Conservation (phyloP, 1,140 invertebrate genomes). For the Tribolium castaneum region DNA sequence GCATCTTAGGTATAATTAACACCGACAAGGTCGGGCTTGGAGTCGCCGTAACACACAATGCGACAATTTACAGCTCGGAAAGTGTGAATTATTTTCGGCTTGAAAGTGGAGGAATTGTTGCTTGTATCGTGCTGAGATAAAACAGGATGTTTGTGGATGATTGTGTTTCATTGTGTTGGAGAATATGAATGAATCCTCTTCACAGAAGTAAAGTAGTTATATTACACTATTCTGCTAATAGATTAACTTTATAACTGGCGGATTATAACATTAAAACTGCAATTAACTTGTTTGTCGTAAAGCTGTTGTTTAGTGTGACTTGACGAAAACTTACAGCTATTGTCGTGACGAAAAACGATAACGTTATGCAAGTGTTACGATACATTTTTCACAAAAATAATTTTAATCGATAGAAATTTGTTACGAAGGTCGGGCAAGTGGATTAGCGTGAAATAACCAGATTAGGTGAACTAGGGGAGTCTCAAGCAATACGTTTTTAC, state of each 20-base stretch:
- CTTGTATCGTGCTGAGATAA: not conserved
- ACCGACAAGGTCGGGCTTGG: not conserved
- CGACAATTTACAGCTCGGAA: not conserved
- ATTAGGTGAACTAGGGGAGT: not conserved
- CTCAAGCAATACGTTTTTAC: not conserved
- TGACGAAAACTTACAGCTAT: not conserved
- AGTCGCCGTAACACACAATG: not conserved
- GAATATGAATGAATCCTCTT: not conserved
- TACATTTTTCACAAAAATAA: not conserved
- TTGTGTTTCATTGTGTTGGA: not conserved
- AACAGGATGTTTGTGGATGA: slow-evolving; percentile 16
- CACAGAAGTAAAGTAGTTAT: not conserved
- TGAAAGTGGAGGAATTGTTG: not conserved
- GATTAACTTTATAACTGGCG: not conserved
- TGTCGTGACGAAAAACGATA: not conserved
- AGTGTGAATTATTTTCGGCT: not conserved
- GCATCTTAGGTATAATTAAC: not conserved
- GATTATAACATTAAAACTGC: not conserved
- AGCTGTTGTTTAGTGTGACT: not conserved
- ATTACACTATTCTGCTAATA: not conserved
- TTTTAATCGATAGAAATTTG: not conserved
- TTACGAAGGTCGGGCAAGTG: not conserved
- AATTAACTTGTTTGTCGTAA: too few relatives aligned
- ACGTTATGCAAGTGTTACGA: not conserved
- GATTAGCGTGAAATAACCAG: not conserved